phyloP scores from a whole-genome alignment of 2,113 vertebrate species.

The Prochilodus magdalenae region DNA sequence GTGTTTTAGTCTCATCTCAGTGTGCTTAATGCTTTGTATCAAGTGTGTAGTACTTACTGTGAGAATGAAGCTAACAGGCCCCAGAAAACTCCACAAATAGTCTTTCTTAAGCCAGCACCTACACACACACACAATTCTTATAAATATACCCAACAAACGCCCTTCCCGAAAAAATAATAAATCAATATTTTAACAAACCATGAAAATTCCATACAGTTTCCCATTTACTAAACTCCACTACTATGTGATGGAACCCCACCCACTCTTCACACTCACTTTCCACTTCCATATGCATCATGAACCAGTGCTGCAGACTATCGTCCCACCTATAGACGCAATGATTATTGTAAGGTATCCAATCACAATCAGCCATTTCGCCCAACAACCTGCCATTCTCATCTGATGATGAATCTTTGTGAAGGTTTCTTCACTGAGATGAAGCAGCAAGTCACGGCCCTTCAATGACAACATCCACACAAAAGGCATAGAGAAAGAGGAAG shows the following conservation, averaged over 20 bases:
- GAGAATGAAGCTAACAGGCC: not conserved
- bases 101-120: not conserved
- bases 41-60: not conserved
- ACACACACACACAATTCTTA: too few relatives aligned
- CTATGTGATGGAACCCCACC: too few relatives aligned
- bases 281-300: not conserved
- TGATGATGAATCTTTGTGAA: conserved; percentile 47
- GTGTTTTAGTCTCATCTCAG: too few relatives aligned
- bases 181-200: too few relatives aligned
- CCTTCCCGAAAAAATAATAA: too few relatives aligned
- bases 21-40: too few relatives aligned
- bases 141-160: too few relatives aligned
- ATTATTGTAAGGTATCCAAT: conserved; percentile 42
- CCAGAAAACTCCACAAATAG: not conserved
- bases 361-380: not conserved
- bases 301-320: conserved; percentile 1
- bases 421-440: conserved; percentile 71
- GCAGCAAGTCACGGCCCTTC: conserved; percentile 76
- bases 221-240: too few relatives aligned
- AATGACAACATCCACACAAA: conserved; percentile 81
- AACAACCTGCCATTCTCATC: not conserved
- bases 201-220: too few relatives aligned
- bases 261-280: not conserved
- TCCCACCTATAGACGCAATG: too few relatives aligned
- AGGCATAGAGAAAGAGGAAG: conserved; percentile 73